These are phyloP conservation scores for Anastatus disparis DNA, from an alignment of 1,140 invertebrate genomes.

Conservation along the genomic window DNA sequence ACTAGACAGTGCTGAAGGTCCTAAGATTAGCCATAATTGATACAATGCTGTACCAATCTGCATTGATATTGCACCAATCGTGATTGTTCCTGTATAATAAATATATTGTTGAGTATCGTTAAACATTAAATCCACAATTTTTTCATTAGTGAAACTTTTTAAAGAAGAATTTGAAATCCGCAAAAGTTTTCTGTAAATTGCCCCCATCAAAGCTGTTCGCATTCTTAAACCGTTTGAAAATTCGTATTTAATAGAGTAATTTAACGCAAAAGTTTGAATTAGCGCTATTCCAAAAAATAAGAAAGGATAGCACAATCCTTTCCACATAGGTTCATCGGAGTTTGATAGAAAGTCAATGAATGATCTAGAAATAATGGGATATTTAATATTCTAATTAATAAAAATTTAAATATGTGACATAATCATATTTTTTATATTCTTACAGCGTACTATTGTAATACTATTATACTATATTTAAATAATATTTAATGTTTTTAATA, in stretches of 20 bases:
- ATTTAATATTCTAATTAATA: too few species aligned
- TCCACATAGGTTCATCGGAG: slow-evolving; percentile 78
- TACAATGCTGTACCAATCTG: slow-evolving; percentile 89
- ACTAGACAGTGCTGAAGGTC: slow-evolving; percentile 89
- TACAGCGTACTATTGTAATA: too few species aligned
- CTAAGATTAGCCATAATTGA: slow-evolving; percentile 88
- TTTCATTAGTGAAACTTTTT: slow-evolving; percentile 88
- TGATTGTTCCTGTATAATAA: slow-evolving; percentile 89
- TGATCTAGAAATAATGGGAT: slow-evolving; percentile 75
- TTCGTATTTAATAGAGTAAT: slow-evolving; percentile 92
- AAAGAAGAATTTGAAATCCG: slow-evolving; percentile 81
- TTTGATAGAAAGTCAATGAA: slow-evolving; percentile 75
- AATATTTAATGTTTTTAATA: slow-evolving; percentile 85
- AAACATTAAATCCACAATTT: slow-evolving; percentile 92
- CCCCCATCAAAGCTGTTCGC: slow-evolving; percentile 89
- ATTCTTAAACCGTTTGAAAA: slow-evolving; percentile 91
- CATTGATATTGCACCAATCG: slow-evolving; percentile 96
- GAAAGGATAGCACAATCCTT: slow-evolving; percentile 85
- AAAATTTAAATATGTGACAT: too few species aligned
- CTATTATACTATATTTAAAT: slow-evolving; percentile 71
- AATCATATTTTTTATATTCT: too few species aligned
- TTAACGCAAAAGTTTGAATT: slow-evolving; percentile 87
- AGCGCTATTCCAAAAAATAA: slow-evolving; percentile 82
- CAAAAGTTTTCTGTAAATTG: slow-evolving; percentile 92
- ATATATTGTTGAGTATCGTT: slow-evolving; percentile 87